These are phyloP conservation scores for Bradynema listronoti DNA, from an alignment of 1,140 invertebrate species.

Conservation along the genomic window DNA sequence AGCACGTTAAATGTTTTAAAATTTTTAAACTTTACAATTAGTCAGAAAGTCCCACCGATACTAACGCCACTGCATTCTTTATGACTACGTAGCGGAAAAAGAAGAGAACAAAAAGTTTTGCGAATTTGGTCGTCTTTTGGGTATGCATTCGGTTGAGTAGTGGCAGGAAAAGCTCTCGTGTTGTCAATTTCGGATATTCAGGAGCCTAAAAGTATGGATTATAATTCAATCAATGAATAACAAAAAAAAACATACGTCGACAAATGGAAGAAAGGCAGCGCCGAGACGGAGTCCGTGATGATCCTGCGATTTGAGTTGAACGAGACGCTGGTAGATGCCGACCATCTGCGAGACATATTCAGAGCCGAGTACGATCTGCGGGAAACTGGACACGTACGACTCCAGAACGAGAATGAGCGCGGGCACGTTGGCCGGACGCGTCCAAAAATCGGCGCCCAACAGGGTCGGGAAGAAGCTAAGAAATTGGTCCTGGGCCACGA, in stretches of 20 bases:
- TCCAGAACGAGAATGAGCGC: conserved; percentile 79
- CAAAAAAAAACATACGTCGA: conserved; percentile 24
- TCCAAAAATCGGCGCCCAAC: conserved; percentile 79
- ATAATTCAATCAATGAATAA: neutral
- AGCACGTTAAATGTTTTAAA: neutral
- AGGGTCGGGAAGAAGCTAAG: conserved; percentile 80
- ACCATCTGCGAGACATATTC: conserved; percentile 66
- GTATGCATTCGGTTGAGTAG: conserved; percentile 39
- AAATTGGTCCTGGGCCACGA: conserved; percentile 68
- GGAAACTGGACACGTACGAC: conserved; percentile 67
- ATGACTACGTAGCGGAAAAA: conserved; percentile 29
- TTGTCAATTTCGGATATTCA: conserved; percentile 19
- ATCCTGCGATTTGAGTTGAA: conserved; percentile 87
- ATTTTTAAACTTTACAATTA: neutral
- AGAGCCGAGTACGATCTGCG: conserved; percentile 14
- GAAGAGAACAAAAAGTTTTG: conserved; percentile 26
- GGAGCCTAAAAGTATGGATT: conserved; percentile 25
- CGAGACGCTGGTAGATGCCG: conserved; percentile 90
- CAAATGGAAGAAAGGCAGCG: conserved; percentile 26
- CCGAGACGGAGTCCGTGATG: conserved; percentile 84
- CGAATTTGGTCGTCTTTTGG: conserved; percentile 29
- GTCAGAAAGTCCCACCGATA: conserved; percentile 13
- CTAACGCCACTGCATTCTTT: conserved; percentile 22
- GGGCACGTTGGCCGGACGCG: conserved; percentile 80
- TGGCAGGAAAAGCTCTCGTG: conserved; percentile 20